Evolutionary conservation across 30 jellyfish, hydroid and myxozoan species (phyloP), one percentile per base, ranked within the genome.

Genomic region (Aurelia aurita complex sp. Pacific): DNA sequence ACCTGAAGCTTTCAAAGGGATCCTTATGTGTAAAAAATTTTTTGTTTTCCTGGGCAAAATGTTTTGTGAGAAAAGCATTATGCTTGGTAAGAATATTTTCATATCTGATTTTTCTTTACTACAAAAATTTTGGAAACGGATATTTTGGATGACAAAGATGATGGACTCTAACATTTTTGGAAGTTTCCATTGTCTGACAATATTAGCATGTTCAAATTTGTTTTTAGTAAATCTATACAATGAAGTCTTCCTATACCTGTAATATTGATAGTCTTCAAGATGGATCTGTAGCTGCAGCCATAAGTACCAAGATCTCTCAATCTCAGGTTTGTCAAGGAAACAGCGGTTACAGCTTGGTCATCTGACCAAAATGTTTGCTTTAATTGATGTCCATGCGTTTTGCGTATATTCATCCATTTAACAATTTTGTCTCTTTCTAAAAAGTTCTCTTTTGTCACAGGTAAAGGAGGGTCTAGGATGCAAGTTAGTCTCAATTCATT

Each of bases 311-410:
- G 89, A 18, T 88, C 85, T 36, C 81, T 36, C 10, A 80, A 61
- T 16, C 18, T 64, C 61, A 88, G 64, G 14, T 74, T 69, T 42
- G 88, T 61, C 63, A 88, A 35, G 1, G 97, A 73, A 5, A 88
- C 67, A 13, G 97, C 97, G 16, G 97, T 88, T 17, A 88, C 79
- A 17, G 87, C 81, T 66, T 88, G 97, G 59, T 72, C 87, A 66
- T 88, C 97, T 16, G 97, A 88, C 97, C 97, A 88, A 57, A 75
- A 88, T 2, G 85, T 66, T 14, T 81, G 50, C 54, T 23, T 32
- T 33, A 88, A 19, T 33, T 74, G 82, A 33, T 63, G 83, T 12
- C 78, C 85, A 64, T 74, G 86, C 2, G 90, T 81, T 59, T 75
- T 73, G 13, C 62, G 71, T 14, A 81, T 38, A 43, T 80, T 88